These are phyloP conservation scores for Aix galericulata DNA, from an alignment of 2,113 vertebrate species.

Conservation along the genomic window DNA sequence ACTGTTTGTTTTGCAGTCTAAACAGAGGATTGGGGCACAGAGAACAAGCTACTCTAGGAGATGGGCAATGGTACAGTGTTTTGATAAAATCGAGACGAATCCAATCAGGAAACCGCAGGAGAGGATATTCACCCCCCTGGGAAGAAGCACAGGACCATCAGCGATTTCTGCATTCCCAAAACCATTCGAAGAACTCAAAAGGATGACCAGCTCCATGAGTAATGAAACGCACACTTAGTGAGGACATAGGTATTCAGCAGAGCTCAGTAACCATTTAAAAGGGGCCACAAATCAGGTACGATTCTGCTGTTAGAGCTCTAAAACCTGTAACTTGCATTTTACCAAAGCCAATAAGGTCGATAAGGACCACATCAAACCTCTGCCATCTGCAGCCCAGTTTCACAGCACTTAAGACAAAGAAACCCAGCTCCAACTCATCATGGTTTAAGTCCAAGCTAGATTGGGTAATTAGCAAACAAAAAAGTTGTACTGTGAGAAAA, in stretches of 20 bases:
- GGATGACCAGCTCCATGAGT: neutral
- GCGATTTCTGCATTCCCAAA: neutral
- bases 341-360: neutral
- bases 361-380: neutral
- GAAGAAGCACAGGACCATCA: neutral
- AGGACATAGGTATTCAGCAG: neutral
- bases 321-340: slow-evolving; percentile 20
- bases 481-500: slow-evolving; percentile 44
- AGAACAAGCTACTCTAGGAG: neutral
- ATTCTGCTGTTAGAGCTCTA: neutral
- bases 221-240: neutral
- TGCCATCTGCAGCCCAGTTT: neutral
- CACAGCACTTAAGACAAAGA: neutral
- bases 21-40: neutral
- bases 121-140: neutral
- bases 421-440: neutral
- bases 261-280: neutral
- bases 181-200: neutral
- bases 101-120: neutral
- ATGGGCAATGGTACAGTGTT: neutral
- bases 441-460: slow-evolving; percentile 10
- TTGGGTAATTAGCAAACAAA: slow-evolving; percentile 42
- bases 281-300: neutral
- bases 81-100: neutral
- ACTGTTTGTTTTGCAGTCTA: neutral